Evolutionary conservation across 2,113 vertebrate genomes (phyloP).

Genomic region (Oryzias celebensis): DNA sequence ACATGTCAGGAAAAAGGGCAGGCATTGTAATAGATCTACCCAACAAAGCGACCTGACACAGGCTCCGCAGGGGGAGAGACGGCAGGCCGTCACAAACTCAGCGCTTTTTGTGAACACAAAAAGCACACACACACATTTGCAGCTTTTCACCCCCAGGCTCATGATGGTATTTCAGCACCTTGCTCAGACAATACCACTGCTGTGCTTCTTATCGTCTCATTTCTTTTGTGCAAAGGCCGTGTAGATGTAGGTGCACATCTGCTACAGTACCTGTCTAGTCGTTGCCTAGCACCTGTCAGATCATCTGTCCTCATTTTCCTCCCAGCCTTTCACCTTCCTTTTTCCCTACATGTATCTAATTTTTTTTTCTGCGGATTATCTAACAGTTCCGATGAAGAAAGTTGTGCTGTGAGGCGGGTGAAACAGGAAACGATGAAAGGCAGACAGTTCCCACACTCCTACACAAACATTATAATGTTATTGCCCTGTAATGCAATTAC

Average conservation of each 20-base stretch:
- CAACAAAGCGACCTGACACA: slow-evolving; percentile 48
- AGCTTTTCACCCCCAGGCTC: slow-evolving; percentile 27
- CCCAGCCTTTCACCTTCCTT: slow-evolving; percentile 13
- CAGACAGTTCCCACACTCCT: slow-evolving; percentile 53
- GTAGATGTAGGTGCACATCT: slow-evolving; percentile 7
- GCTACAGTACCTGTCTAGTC: slow-evolving; percentile 10
- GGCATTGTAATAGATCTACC: slow-evolving; percentile 38
- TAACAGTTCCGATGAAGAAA: slow-evolving; percentile 26
- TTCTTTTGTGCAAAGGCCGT: slow-evolving; percentile 12
- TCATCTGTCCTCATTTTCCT: slow-evolving; percentile 22
- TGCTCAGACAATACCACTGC: slow-evolving; percentile 18
- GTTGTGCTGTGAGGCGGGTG: slow-evolving; percentile 28
- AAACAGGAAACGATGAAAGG: slow-evolving; percentile 59
- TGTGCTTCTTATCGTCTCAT: slow-evolving; percentile 4
- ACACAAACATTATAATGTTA: slow-evolving; percentile 31
- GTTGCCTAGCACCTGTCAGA: slow-evolving; percentile 22
- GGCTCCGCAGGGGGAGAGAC: slow-evolving; percentile 29
- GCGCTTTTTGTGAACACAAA: slow-evolving; percentile 3
- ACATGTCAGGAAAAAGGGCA: slow-evolving; percentile 48
- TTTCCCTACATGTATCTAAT: background rate
- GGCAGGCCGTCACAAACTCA: slow-evolving; percentile 22
- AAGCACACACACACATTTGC: slow-evolving; percentile 27
- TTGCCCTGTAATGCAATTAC: slow-evolving; percentile 50
- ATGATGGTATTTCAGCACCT: slow-evolving; percentile 60
- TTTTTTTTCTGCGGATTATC: slow-evolving; percentile 37